Evolutionary conservation across 1,140 invertebrate genomes (phyloP).

Genomic region (Papilio machaon): DNA sequence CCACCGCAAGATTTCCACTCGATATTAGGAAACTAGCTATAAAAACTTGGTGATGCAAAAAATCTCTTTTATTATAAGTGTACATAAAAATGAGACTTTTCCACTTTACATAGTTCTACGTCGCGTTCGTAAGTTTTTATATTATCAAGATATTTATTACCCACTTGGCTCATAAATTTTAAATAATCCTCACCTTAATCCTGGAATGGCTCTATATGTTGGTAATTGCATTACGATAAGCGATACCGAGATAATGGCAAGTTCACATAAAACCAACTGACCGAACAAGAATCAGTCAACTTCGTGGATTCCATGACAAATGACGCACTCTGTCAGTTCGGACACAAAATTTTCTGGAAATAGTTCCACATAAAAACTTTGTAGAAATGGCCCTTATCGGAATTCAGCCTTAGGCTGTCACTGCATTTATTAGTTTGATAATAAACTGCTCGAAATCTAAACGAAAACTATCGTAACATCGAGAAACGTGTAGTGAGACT

Average conservation of each 20-base stretch:
- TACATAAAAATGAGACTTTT: neutral
- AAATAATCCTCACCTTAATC: constrained; percentile 50
- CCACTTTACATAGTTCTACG: constrained; percentile 17
- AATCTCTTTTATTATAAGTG: neutral
- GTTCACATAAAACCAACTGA: constrained; percentile 43
- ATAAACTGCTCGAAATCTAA: neutral
- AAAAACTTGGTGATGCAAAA: neutral
- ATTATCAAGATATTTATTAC: constrained; percentile 37
- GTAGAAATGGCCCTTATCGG: constrained; percentile 47
- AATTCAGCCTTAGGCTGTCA: constrained; percentile 43
- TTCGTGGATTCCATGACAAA: constrained; percentile 5
- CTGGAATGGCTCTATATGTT: constrained; percentile 44
- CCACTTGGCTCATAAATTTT: constrained; percentile 41
- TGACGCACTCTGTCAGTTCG: constrained; percentile 3
- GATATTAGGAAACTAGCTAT: neutral
- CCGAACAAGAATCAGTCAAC: constrained; percentile 45
- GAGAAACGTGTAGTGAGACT: constrained; percentile 11
- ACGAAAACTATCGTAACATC: neutral
- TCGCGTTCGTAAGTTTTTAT: neutral
- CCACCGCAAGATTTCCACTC: neutral
- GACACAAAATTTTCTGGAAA: constrained; percentile 34
- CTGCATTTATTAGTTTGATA: constrained; percentile 24
- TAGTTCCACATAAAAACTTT: constrained; percentile 31
- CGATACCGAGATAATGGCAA: constrained; percentile 44
- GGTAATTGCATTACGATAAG: constrained; percentile 48